Base-by-base conservation (phyloP, 1,140 invertebrate species). In the Danaus melanippus region DNA sequence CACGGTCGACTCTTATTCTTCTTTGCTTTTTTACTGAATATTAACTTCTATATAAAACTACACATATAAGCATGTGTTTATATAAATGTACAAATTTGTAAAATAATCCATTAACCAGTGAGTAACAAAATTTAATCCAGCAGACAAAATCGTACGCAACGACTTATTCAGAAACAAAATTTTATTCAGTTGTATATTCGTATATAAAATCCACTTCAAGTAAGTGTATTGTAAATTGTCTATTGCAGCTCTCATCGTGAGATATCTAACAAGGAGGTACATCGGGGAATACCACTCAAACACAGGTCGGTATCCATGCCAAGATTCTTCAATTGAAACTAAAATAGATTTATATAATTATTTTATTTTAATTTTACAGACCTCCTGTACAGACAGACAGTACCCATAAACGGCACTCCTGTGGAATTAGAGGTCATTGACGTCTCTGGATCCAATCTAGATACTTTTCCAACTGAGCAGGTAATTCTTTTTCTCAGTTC, bases 261-360 rank as follows among this genome's bases (percentile, higher is more conserved):
- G 93, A 42, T 94, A 93, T 74, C 78, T 94, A 39, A 95, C 93
- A 7, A 89, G 91, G 67, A 82, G 93, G 67, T 95, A 92, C 77
- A 94, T 94, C 58, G 93, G 93, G 50, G 93, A 94, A 88, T 94
- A 95, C 78, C 90, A 93, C 71, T 94, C 93, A 65, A 92, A 93
- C 75, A 92, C 93, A 87, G 93, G 93, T 94, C 83, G 89, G 87
- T 61, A 53, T 45, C 45, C 21, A 15, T 49, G 39, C 21, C 10
- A 12, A 48, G 10, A 17, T 52, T 43, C 41, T 43, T 53, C 12
- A 7, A 50, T 11, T 50, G 42, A 41, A 40, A 43, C 9, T 17
- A 6, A 9, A 11, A 45, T 7, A 21, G 21, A 12, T 11, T 12
- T 55, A 32, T 47, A 40, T 21, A 10, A 41, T 12, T 32, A 50